phyloP scores from a whole-genome alignment of 2,888 invertebrate species.

The Catotricha subobsoleta region DNA sequence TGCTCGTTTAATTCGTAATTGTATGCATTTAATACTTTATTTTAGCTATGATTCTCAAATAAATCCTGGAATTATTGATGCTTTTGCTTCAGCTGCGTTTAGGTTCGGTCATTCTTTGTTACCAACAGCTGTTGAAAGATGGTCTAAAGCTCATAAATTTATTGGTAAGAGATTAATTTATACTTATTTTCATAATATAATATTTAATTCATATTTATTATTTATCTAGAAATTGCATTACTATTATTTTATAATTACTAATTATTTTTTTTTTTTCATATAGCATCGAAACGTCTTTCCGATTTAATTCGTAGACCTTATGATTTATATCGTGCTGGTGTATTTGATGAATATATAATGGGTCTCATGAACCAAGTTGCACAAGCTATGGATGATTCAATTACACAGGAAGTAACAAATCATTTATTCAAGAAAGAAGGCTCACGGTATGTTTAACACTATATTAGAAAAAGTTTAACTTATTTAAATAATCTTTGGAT shows the following conservation, averaged over 20 bases:
- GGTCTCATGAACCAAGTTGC: conserved; percentile 87
- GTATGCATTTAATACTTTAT: conserved; percentile 47
- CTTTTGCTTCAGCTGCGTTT: conserved; percentile 83
- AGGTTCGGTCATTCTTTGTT: conserved; percentile 80
- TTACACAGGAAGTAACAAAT: conserved; percentile 79
- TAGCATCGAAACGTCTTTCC: conserved; percentile 74
- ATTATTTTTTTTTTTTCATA: conserved; percentile 16
- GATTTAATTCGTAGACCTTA: conserved; percentile 77
- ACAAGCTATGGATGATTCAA: conserved; percentile 88
- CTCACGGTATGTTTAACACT: conserved; percentile 21
- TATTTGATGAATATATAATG: conserved; percentile 82
- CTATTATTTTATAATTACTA: neutral
- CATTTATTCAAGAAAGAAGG: conserved; percentile 74
- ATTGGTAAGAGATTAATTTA: conserved; percentile 41
- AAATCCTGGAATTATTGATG: conserved; percentile 75
- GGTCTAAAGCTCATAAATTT: conserved; percentile 90
- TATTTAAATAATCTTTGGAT: neutral
- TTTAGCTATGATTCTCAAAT: conserved; percentile 70
- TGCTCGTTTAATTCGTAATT: conserved; percentile 2
- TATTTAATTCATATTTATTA: conserved; percentile 5
- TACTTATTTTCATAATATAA: conserved; percentile 3
- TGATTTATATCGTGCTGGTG: conserved; percentile 77
- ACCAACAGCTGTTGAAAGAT: conserved; percentile 79
- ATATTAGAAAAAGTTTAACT: neutral
- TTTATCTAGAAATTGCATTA: neutral